Evolutionary conservation across 1,140 invertebrate species (phyloP), one percentile per base, ranked within the genome.

Genomic region (Monochamus saltuarius): DNA sequence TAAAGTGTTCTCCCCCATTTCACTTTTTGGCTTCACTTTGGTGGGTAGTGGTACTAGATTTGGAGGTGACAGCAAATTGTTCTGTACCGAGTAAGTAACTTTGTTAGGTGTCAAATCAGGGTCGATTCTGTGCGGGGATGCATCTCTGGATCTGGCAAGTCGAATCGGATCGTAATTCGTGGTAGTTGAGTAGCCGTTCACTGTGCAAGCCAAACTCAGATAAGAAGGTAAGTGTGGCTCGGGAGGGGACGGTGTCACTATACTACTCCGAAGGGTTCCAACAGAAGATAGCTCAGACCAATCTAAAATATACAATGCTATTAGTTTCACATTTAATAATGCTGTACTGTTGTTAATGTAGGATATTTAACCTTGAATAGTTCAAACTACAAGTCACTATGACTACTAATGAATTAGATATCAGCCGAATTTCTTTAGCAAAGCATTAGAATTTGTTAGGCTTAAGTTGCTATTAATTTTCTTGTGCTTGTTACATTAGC

Each of bases 141-240:
- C 87, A 77, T 85, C 88, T 62, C 81, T 80, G 67, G 84, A 86
- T 67, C 82, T 82, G 43, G 84, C 83, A 35, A 86, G 81, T 4
- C 84, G 75, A 61, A 83, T 87, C 1, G 88, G 89, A 71, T 90
- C 87, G 82, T 94, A 94, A 57, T 89, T 89, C 9, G 87, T 91
- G 45, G 90, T 83, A 67, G 89, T 89, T 0, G 89, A 90, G 74
- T 95, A 95, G 8, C 93, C 93, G 78, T 90, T 94, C 22, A 95
- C 90, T 13, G 90, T 92, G 74, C 92, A 94, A 49, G 92, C 91
- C 50, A 95, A 78, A 70, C 89, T 90, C 43, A 95, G 77, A 75
- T 95, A 95, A 53, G 91, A 94, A 0, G 92, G 92, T 70, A 76
- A 47, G 37, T 65, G 62, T 14, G 64, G 59, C 22, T 59, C 29